phyloP scores from a whole-genome alignment of 2,888 invertebrate genomes.

The Homarus gammarus region DNA sequence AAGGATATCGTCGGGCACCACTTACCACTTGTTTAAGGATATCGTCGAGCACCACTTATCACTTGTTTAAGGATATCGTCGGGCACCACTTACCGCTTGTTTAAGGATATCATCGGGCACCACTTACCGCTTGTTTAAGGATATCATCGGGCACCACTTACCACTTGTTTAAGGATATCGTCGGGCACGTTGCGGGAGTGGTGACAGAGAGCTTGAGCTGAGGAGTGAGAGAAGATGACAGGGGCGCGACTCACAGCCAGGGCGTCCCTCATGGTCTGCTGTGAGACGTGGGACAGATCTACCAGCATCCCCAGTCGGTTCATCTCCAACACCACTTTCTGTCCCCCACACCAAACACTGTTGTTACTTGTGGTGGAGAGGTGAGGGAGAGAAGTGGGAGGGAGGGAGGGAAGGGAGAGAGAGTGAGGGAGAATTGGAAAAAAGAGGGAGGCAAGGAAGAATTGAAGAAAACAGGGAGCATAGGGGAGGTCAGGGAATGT shows the following conservation, averaged over 20 bases:
- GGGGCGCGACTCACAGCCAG: conserved; percentile 83
- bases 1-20: too few relatives aligned
- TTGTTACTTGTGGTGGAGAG: not conserved
- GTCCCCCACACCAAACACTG: conserved; percentile 22
- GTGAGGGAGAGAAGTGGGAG: not conserved
- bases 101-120: too few relatives aligned
- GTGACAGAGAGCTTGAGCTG: conserved; percentile 84
- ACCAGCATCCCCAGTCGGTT: conserved; percentile 86
- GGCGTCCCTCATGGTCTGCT: conserved; percentile 84
- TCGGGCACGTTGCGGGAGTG: conserved; percentile 83
- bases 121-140: not conserved
- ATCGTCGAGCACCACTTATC: too few relatives aligned
- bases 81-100: too few relatives aligned
- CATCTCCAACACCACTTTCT: conserved; percentile 85
- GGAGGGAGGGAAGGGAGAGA: not conserved
- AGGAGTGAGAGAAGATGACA: conserved; percentile 85
- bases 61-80: too few relatives aligned
- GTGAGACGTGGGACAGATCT: conserved; percentile 84
- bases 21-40: too few relatives aligned
- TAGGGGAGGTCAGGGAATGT: not conserved
- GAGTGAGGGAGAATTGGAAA: not conserved
- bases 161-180: conserved; percentile 82
- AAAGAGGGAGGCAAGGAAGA: not conserved
- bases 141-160: not conserved
- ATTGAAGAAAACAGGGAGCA: not conserved